Percentiles rank a stretch among this genome's conserved stretches.
phyloP scores from a whole-genome alignment of 1,140 invertebrate species.

The Hyles euphorbiae region DNA sequence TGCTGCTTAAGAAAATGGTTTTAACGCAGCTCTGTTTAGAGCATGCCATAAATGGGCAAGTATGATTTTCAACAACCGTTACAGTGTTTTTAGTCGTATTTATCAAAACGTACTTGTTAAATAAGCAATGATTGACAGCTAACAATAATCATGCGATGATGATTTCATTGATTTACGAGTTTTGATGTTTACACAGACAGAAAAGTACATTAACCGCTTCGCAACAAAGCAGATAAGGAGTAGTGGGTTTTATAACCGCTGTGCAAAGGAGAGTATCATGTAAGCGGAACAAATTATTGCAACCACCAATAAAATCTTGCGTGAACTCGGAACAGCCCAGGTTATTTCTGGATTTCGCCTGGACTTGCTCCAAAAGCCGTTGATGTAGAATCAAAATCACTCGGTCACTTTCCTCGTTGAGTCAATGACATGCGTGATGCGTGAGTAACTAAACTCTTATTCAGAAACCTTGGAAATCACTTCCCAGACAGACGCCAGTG shows the following conservation, averaged over 20 bases:
- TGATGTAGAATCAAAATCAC: conserved; percentile 41
- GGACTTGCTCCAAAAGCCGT: conserved; percentile 61
- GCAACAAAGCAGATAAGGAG: too few relatives aligned
- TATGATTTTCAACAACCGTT: neutral
- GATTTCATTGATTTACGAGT: conserved; percentile 4
- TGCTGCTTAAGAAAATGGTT: too few relatives aligned
- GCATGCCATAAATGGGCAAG: neutral
- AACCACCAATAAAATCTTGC: conserved; percentile 44
- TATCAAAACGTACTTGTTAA: neutral
- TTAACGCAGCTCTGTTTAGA: too few relatives aligned
- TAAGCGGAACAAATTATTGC: conserved; percentile 37
- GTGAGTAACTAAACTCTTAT: conserved; percentile 33
- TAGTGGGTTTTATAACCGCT: too few relatives aligned
- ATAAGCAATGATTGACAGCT: conserved; percentile 10
- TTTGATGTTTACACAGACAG: neutral
- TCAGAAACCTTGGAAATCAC: conserved; percentile 9
- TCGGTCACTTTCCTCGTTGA: conserved; percentile 62
- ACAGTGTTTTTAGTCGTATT: neutral
- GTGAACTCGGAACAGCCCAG: conserved; percentile 43
- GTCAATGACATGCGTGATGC: conserved; percentile 51
- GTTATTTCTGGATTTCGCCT: conserved; percentile 68
- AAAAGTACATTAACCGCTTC: too few relatives aligned
- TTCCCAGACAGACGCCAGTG: conserved; percentile 16
- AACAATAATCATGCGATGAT: conserved; percentile 9
- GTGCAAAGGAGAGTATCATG: neutral